phyloP scores from a whole-genome alignment of 2,113 vertebrate genomes.

The Myrmophylax atrothorax region DNA sequence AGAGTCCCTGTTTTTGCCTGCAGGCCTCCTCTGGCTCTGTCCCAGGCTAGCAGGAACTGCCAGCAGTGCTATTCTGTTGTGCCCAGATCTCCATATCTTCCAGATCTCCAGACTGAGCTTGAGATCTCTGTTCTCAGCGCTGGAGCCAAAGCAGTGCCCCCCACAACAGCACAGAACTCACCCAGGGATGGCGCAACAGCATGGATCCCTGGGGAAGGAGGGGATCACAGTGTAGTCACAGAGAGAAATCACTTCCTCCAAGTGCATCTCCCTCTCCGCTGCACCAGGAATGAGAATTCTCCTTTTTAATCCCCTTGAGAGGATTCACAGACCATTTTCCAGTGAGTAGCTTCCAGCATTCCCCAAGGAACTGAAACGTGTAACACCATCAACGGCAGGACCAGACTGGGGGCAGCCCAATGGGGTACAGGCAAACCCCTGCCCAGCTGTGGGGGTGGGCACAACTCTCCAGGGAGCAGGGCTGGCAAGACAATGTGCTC shows the following conservation, averaged over 20 bases:
- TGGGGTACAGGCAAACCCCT: background rate
- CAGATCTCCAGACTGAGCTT: background rate
- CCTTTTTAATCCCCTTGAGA: background rate
- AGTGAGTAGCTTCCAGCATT: background rate
- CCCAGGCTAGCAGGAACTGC: background rate
- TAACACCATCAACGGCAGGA: background rate
- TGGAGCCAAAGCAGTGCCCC: background rate
- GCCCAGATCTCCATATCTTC: background rate
- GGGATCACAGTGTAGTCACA: background rate
- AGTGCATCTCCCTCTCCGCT: background rate
- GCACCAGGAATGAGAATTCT: background rate
- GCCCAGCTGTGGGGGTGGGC: background rate
- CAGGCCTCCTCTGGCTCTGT: background rate
- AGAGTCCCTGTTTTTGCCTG: background rate
- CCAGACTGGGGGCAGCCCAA: background rate
- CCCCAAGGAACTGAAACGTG: background rate
- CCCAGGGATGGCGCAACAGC: background rate
- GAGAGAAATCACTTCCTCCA: background rate
- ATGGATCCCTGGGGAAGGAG: background rate
- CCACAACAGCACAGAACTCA: background rate
- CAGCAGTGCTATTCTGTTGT: background rate
- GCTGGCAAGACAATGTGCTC: background rate
- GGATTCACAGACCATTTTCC: background rate
- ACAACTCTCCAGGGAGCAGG: background rate
- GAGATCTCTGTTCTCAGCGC: background rate